Base-by-base conservation (phyloP, 2,113 vertebrate genomes). In the Cyrtonyx montezumae region DNA sequence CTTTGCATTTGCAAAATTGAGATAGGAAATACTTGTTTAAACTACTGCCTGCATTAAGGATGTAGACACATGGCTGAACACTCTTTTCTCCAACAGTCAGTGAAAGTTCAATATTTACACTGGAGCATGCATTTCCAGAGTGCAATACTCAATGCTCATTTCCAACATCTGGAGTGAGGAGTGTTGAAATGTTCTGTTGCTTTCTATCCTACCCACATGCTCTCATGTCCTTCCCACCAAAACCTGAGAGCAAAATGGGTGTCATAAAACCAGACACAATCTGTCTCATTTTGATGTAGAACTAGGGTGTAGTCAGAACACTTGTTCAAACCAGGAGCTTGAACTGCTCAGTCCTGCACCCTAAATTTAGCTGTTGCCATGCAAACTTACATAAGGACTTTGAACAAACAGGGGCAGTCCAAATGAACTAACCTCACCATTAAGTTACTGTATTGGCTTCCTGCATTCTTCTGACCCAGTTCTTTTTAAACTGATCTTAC, bases 11-110 rank as follows among this genome's bases (percentile, higher is more conserved):
- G 30, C 12, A 58, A 58, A 83, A 70, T 3, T 48, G 7, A 43
- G 36, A 18, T 0, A 69, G 14, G 23, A 5, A 10, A 74, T 11
- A 40, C 21, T 6, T 4, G 21, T 46, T 73, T 55, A 26, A 68
- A 28, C 11, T 36, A 13, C 1, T 28, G 37, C 12, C 56, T 40
- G 32, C 46, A 22, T 0, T 0, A 11, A 69, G 15, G 8, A 16
- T 20, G 15, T 8, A 48, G 7, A 43, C 19, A 40, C 22, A 3
- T 0, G 1, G 66, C 0, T 34, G 13, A 85, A 22, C 7, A 6
- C 12, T 2, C 4, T 49, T 19, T 40, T 20, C 37, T 43, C 25
- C 37, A 42, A 11, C 6, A 7, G 40, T 10, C 30, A 7, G 1
- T 10, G 19, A 53, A 8, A 11, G 49, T 26, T 73, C 51, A 36